Conservation (phyloP, 2,797 vertebrate species). For the Orientallactaga sibirica region DNA sequence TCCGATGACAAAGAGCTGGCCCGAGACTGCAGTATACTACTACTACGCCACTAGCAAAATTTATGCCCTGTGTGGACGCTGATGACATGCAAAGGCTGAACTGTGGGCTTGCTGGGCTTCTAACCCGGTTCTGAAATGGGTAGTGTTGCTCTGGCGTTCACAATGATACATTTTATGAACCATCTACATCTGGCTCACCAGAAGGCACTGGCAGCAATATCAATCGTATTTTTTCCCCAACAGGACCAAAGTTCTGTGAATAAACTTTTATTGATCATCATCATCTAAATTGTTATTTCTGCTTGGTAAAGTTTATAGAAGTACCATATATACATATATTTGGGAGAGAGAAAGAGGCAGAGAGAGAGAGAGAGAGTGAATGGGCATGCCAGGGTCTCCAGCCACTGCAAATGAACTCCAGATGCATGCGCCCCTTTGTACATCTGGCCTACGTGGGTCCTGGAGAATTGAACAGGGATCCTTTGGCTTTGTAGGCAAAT, state of each 20-base stretch:
- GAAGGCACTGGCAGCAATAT: conserved; percentile 21
- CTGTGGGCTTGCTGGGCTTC: conserved; percentile 73
- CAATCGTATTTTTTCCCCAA: conserved; percentile 57
- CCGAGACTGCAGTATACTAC: conserved; percentile 80
- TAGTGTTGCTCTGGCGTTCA: conserved; percentile 74
- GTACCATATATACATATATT: neutral
- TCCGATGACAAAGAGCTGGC: conserved; percentile 81
- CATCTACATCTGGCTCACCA: conserved; percentile 45
- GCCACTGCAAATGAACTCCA: too few species aligned
- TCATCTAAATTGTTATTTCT: conserved; percentile 34
- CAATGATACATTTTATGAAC: conserved; percentile 62
- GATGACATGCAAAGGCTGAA: conserved; percentile 76
- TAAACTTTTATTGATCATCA: conserved; percentile 32
- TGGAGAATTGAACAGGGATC: too few species aligned
- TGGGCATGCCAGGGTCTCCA: too few species aligned
- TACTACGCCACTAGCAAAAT: conserved; percentile 68
- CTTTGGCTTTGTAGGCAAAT: too few species aligned
- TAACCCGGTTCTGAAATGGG: conserved; percentile 62
- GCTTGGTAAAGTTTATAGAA: conserved; percentile 29
- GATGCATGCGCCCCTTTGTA: too few species aligned
- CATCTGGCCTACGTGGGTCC: too few species aligned
- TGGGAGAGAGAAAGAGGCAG: too few species aligned
- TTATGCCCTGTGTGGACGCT: conserved; percentile 78
- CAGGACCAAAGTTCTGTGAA: neutral
- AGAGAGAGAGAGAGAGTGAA: too few species aligned